phyloP scores from a whole-genome alignment of 2,888 invertebrate species.

The Lacanobia oleracea region DNA sequence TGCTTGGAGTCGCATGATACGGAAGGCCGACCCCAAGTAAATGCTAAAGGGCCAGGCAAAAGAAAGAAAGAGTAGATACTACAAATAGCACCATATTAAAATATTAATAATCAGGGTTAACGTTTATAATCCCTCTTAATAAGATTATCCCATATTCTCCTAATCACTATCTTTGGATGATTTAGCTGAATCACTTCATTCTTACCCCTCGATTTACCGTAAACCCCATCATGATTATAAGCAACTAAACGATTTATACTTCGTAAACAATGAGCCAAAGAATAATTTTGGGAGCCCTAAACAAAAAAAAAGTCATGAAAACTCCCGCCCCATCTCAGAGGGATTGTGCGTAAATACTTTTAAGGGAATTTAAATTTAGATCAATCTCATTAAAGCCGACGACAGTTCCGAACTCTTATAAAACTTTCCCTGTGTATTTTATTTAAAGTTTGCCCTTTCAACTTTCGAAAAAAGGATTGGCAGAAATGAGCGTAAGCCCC shows the following conservation, averaged over 20 bases:
- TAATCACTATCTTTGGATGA: slow-evolving; percentile 20
- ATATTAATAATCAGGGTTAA: no score
- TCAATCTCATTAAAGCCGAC: slow-evolving; percentile 80
- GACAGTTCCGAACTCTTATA: slow-evolving; percentile 69
- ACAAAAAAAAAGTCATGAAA: slow-evolving; percentile 48
- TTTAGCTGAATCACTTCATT: slow-evolving; percentile 36
- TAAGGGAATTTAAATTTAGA: slow-evolving; percentile 74
- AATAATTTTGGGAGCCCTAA: slow-evolving; percentile 30
- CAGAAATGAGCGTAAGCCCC: slow-evolving; percentile 4
- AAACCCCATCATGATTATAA: slow-evolving; percentile 40
- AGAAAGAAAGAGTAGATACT: no score
- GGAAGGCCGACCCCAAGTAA: no score
- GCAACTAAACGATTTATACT: slow-evolving; percentile 50
- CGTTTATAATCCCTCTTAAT: background rate
- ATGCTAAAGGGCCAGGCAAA: no score
- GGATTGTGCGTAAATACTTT: slow-evolving; percentile 59
- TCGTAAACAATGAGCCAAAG: slow-evolving; percentile 42
- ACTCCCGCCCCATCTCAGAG: slow-evolving; percentile 27
- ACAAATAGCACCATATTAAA: no score
- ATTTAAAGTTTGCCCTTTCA: slow-evolving; percentile 66
- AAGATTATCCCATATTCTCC: slow-evolving; percentile 6
- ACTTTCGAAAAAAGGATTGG: slow-evolving; percentile 50
- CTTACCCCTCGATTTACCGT: slow-evolving; percentile 21
- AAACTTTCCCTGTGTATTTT: slow-evolving; percentile 69
- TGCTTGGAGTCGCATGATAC: no score